Evolutionary conservation across 2,888 invertebrate genomes (phyloP).

Genomic region (Alcis repandata): DNA sequence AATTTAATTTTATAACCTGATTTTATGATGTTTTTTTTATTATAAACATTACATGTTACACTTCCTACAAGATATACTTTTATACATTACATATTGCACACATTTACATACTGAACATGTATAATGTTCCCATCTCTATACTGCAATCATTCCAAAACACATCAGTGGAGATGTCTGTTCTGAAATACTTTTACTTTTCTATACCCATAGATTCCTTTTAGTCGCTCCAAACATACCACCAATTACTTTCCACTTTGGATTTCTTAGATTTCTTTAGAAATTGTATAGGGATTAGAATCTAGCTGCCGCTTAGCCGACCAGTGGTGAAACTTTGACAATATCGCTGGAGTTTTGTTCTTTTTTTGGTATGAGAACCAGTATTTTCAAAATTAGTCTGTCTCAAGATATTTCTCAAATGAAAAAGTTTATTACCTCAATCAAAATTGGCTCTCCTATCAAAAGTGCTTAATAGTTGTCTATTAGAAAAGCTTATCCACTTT

Average conservation of each 20-base stretch:
- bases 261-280: conserved; percentile 57
- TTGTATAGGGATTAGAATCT: conserved; percentile 56
- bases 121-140: conserved; percentile 10
- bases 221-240: conserved; percentile 39
- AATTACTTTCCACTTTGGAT: conserved; percentile 51
- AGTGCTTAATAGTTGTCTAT: conserved; percentile 70
- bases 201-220: conserved; percentile 41
- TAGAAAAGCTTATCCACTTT: conserved; percentile 75
- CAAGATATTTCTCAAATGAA: neutral
- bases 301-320: conserved; percentile 79
- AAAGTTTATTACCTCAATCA: neutral
- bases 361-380: conserved; percentile 55
- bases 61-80: conserved; percentile 10
- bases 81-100: conserved; percentile 14
- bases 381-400: conserved; percentile 8
- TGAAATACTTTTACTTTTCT: conserved; percentile 22
- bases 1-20: conserved; percentile 18
- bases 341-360: conserved; percentile 69
- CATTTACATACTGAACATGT: neutral
- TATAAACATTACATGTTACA: conserved; percentile 14
- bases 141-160: conserved; percentile 28
- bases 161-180: conserved; percentile 26
- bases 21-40: conserved; percentile 20
- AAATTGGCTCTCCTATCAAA: conserved; percentile 58
- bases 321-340: conserved; percentile 65